A percentile compares a stretch with the other conserved stretches of the same genome.
These are phyloP conservation scores for Enhydra lutris DNA, from an alignment of 2,113 vertebrate species.

Conservation along the genomic window DNA sequence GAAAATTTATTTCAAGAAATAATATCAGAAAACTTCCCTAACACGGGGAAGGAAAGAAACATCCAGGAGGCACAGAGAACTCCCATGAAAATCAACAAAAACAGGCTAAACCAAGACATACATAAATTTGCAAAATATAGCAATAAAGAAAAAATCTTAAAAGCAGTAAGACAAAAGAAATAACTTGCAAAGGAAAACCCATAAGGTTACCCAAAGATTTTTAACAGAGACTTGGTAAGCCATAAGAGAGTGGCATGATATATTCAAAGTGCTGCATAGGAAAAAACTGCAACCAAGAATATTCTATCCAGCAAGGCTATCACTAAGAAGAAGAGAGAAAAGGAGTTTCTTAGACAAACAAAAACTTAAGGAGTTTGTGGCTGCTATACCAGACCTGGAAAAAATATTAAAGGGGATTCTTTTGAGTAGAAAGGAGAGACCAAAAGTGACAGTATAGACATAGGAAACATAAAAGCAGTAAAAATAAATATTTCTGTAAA, in stretches of 20 bases:
- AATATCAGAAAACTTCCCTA: not conserved
- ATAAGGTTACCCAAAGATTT: not conserved
- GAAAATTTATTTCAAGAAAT: no score
- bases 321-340: not conserved
- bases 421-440: not conserved
- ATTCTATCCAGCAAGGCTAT: not conserved
- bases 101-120: not conserved
- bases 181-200: not conserved
- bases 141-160: not conserved
- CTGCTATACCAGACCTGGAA: not conserved
- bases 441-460: not conserved
- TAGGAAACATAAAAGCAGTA: not conserved
- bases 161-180: not conserved
- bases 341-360: not conserved
- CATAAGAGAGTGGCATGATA: not conserved
- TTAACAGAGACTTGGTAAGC: not conserved
- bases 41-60: not conserved
- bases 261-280: not conserved
- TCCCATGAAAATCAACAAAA: not conserved
- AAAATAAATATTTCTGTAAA: not conserved
- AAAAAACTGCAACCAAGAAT: not conserved
- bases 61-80: not conserved
- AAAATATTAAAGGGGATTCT: not conserved
- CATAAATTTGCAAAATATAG: not conserved
- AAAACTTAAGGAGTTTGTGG: not conserved